phyloP scores from a whole-genome alignment of 2,888 invertebrate genomes.

The Epinotia nisella region DNA sequence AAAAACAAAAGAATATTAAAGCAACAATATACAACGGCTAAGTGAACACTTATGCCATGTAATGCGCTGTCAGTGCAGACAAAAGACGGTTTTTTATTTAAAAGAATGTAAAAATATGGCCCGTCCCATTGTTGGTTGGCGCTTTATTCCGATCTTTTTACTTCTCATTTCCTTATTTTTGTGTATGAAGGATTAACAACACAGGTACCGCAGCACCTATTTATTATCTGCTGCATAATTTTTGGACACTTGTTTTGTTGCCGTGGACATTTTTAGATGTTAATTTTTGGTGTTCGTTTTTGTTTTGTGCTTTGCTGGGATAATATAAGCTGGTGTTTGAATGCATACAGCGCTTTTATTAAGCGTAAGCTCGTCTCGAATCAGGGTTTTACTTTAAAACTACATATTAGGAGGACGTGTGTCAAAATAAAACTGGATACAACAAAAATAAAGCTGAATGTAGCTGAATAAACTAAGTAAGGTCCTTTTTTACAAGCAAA shows the following conservation, averaged over 20 bases:
- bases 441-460: no score
- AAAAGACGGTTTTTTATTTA: constrained; percentile 69
- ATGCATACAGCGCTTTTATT: not conserved
- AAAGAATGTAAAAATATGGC: constrained; percentile 79
- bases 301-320: constrained; percentile 4
- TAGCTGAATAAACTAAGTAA: no score
- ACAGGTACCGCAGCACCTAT: constrained; percentile 64
- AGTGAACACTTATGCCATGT: constrained; percentile 76
- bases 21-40: constrained; percentile 65
- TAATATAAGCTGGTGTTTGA: not conserved
- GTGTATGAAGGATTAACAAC: constrained; percentile 80
- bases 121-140: constrained; percentile 66
- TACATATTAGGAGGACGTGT: no score
- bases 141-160: constrained; percentile 75
- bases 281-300: constrained; percentile 33
- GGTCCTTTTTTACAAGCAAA: no score
- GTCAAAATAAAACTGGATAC: no score
- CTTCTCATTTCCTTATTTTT: constrained; percentile 79
- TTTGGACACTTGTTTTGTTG: constrained; percentile 46
- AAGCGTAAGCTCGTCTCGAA: not conserved
- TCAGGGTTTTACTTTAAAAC: not conserved
- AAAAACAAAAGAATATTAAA: constrained; percentile 64
- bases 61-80: constrained; percentile 77
- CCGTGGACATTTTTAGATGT: constrained; percentile 48
- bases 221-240: constrained; percentile 66